Conservation (phyloP, 1,140 invertebrate genomes). For the Phortica variegata region DNA sequence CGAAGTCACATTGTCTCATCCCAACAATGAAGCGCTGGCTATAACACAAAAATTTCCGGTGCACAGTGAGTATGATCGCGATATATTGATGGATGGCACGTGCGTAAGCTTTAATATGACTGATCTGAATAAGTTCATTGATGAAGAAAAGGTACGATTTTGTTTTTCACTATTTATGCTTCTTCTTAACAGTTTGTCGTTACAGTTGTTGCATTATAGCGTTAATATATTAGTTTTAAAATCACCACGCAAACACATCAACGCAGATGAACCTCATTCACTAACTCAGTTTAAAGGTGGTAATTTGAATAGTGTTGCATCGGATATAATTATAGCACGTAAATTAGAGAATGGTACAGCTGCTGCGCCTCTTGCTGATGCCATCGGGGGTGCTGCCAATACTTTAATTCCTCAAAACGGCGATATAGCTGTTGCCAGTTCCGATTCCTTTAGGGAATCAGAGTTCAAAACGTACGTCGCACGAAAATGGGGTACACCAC, state of each 20-base stretch:
- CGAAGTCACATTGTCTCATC: constrained; percentile 43
- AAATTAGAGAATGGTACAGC: constrained; percentile 43
- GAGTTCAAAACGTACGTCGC: constrained; percentile 19
- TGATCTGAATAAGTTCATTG: constrained; percentile 43
- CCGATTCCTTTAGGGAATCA: constrained; percentile 3
- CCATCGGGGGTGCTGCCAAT: constrained; percentile 10
- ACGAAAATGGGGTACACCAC: constrained; percentile 50
- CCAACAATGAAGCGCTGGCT: constrained; percentile 43
- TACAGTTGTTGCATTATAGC: constrained; percentile 44
- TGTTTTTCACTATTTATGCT: not conserved
- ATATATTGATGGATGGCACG: constrained; percentile 47
- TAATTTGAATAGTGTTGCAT: constrained; percentile 43
- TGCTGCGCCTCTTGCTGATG: constrained; percentile 6
- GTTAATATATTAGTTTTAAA: constrained; percentile 41
- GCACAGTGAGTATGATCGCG: constrained; percentile 50
- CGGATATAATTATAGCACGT: constrained; percentile 43
- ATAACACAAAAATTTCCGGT: constrained; percentile 50
- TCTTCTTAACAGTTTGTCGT: not conserved
- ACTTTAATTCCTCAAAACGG: too few species aligned
- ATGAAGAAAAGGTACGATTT: constrained; percentile 40
- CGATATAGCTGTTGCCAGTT: too few species aligned
- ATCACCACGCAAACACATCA: constrained; percentile 33
- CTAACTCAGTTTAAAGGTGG: constrained; percentile 23
- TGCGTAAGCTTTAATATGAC: constrained; percentile 37
- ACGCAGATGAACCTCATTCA: constrained; percentile 19